A percentile compares a stretch with the other conserved stretches of the same genome.
Conservation (phyloP, 2,113 vertebrate genomes). For the Tenrec ecaudatus region DNA sequence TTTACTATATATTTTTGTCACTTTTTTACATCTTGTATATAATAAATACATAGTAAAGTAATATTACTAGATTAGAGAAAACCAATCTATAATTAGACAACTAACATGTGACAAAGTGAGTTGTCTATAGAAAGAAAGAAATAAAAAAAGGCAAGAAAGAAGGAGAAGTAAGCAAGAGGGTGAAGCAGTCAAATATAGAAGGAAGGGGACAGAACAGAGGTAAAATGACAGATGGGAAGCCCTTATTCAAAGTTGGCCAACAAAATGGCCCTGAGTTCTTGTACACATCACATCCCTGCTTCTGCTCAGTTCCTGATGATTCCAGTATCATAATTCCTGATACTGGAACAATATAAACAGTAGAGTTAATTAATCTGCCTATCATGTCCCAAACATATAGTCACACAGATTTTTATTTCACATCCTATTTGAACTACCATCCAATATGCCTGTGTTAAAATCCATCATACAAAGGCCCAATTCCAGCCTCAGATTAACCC, state of each 20-base stretch:
- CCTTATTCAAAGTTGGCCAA: background rate
- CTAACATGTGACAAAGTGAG: background rate
- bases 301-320: background rate
- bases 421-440: background rate
- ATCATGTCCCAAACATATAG: background rate
- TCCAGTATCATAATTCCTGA: background rate
- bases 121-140: background rate
- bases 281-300: background rate
- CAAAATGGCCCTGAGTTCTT: background rate
- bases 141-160: background rate
- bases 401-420: conserved; percentile 21
- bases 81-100: background rate
- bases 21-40: background rate
- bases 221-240: background rate
- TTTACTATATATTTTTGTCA: background rate
- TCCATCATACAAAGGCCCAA: background rate
- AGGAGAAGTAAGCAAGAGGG: background rate
- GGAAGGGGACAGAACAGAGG: background rate
- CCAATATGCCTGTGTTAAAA: background rate
- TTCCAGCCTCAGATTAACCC: background rate
- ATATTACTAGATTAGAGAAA: background rate
- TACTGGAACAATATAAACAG: background rate
- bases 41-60: background rate
- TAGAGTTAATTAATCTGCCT: background rate
- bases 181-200: background rate